phyloP scores from a whole-genome alignment of 2,113 vertebrate species.

The Willisornis vidua region DNA sequence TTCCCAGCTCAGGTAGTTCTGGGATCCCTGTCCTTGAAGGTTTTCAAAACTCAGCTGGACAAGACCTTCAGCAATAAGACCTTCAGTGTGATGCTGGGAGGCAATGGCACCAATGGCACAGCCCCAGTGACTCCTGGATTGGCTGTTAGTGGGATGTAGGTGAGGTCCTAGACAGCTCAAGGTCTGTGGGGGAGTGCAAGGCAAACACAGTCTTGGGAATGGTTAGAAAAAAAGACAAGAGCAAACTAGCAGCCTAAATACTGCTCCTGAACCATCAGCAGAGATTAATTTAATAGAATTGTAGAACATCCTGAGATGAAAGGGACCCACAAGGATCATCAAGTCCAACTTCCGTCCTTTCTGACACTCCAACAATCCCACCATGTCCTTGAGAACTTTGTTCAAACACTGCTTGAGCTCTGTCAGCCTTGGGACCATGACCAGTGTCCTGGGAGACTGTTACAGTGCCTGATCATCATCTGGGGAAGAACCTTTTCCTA shows the following conservation, averaged over 20 bases:
- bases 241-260: neutral
- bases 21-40: neutral
- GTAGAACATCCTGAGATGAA: neutral
- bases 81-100: neutral
- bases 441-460: neutral
- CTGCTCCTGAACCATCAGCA: neutral
- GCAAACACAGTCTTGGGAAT: neutral
- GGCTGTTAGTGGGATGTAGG: neutral
- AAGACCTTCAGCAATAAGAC: neutral
- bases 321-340: neutral
- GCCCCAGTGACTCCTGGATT: neutral
- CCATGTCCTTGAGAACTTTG: fast-evolving
- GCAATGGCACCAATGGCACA: neutral
- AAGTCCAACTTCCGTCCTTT: no score
- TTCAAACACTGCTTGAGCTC: neutral
- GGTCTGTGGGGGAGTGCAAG: neutral
- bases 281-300: neutral
- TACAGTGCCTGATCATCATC: neutral
- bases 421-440: neutral
- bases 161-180: neutral
- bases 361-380: neutral
- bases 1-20: neutral
- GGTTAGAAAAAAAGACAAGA: neutral
- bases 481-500: neutral
- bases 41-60: neutral